A percentile compares a stretch with the other conserved stretches of the same genome.
These are phyloP conservation scores for Protonibea diacanthus DNA, from an alignment of 2,797 vertebrate species.

Conservation along the genomic window DNA sequence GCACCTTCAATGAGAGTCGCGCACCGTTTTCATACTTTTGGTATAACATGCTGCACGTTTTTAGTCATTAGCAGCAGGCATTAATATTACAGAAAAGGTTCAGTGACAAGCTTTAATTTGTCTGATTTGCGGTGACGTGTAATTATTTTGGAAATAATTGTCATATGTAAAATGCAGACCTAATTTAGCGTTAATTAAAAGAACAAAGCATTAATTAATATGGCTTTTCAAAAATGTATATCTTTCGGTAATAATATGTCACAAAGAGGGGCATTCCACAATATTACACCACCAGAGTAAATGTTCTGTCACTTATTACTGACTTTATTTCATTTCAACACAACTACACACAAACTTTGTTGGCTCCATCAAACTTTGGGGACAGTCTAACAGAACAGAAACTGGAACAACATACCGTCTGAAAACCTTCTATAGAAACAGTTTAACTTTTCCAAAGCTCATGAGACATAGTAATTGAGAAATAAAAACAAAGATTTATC, in stretches of 20 bases:
- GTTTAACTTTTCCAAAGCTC: constrained; percentile 16
- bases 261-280: background rate
- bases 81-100: constrained; percentile 1
- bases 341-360: constrained; percentile 31
- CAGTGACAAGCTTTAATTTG: constrained; percentile 19
- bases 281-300: background rate
- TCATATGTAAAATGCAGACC: constrained; percentile 6
- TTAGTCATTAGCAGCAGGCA: background rate
- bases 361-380: constrained; percentile 14
- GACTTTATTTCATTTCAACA: constrained; percentile 56
- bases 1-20: background rate
- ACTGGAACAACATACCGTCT: constrained; percentile 5
- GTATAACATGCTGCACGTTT: constrained; percentile 25
- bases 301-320: background rate
- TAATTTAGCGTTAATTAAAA: constrained; percentile 23
- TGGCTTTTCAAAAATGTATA: background rate
- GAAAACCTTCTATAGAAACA: constrained; percentile 34
- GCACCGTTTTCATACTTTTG: background rate
- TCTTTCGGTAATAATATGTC: background rate
- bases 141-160: constrained; percentile 26
- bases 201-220: constrained; percentile 16
- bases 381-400: constrained; percentile 14
- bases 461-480: background rate
- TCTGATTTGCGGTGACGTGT: constrained; percentile 26
- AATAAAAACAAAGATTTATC: background rate